These are phyloP conservation scores for Diploscapter pachys DNA, from an alignment of 1,140 invertebrate species.

Conservation along the genomic window DNA sequence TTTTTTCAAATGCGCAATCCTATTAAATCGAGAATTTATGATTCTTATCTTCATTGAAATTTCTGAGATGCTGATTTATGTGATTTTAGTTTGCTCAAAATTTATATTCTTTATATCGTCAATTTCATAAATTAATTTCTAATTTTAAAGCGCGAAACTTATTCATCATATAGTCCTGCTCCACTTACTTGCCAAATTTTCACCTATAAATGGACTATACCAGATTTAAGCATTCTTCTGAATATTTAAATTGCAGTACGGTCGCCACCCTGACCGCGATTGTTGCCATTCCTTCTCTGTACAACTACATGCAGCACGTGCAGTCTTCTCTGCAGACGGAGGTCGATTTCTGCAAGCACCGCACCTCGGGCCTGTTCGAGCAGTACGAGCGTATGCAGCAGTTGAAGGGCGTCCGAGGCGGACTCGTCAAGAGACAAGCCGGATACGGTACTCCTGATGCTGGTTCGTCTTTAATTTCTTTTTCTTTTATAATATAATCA, in stretches of 20 bases:
- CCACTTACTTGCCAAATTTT: background rate
- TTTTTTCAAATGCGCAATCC: too few relatives aligned
- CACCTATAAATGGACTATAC: too few relatives aligned
- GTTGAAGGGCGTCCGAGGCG: slow-evolving; percentile 36
- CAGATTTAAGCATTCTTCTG: background rate
- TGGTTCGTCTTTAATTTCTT: background rate
- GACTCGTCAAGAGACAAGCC: slow-evolving; percentile 31
- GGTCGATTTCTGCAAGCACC: slow-evolving; percentile 48
- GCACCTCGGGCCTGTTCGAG: slow-evolving; percentile 40
- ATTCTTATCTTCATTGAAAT: background rate
- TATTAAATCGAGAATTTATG: background rate
- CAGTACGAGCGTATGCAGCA: slow-evolving; percentile 40
- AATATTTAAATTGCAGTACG: slow-evolving; percentile 30
- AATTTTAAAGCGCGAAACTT: too few relatives aligned
- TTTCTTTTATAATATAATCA: background rate
- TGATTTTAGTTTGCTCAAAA: background rate
- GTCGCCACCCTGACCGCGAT: slow-evolving; percentile 49
- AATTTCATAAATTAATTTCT: background rate
- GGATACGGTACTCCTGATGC: slow-evolving; percentile 36
- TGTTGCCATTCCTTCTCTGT: slow-evolving; percentile 47
- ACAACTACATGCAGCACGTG: slow-evolving; percentile 54
- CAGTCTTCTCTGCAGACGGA: slow-evolving; percentile 45
- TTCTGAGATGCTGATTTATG: background rate
- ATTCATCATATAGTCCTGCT: background rate
- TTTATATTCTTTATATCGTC: background rate